Base-by-base conservation (phyloP, 2,113 vertebrate genomes). In the Coturnix japonica region DNA sequence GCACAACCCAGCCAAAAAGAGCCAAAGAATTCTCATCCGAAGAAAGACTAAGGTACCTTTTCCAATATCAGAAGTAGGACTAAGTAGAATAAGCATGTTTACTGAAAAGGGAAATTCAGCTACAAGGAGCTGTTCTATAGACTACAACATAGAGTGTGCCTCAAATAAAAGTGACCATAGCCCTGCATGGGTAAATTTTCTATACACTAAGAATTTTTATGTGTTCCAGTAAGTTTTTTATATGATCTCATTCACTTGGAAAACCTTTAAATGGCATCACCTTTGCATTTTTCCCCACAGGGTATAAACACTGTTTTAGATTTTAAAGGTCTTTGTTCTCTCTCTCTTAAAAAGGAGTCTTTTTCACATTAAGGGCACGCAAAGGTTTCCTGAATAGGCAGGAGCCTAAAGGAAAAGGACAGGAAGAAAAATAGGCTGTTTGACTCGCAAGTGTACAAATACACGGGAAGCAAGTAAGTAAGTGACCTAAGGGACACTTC, bases 241-340 rank as follows among this genome's bases (percentile, higher is more conserved):
- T 61, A 78, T 75, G 37, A 88, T 81, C 37, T 78, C 57, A 60
- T 44, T 81, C 22, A 56, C 92, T 84, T 84, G 39, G 57, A 87
- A 87, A 92, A 73, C 44, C n/a, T 79, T 85, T 73, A 87, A 92
- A 91, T 69, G 74, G 37, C 90, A 76, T 91, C 89, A 93, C 54
- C 78, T 79, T 92, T 87, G 74, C 44, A 76, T 63, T 81, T 56
- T 89, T 81, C n/a, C 43, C 82, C 61, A 41, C 4, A 77, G 65
- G 73, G 51, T 47, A 67, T 13, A 80, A 60, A 81, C 9, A 67
- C 17, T 81, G 19, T 70, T 77, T 77, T 30, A 60, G 11, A 80
- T 91, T 91, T 81, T 35, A 81, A 84, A 86, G 35, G 25, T 67
- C 61, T 86, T 78, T 83, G 14, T 60, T 83, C 20, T 53, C 30